phyloP scores from a whole-genome alignment of 2,888 invertebrate species.

The Ditula angustiorana region DNA sequence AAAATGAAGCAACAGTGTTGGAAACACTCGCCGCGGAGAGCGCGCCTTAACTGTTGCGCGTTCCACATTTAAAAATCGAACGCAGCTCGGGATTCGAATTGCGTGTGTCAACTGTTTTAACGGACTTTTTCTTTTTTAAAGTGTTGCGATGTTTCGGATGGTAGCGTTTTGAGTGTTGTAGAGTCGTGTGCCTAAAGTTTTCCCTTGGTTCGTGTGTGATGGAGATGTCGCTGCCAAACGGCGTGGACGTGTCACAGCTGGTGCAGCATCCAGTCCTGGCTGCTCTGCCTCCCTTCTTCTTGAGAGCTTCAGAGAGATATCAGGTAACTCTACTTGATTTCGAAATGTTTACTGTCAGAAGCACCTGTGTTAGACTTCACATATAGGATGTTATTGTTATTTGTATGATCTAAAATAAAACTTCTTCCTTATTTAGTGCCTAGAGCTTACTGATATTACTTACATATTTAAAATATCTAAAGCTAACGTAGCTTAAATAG shows the following conservation, averaged over 20 bases:
- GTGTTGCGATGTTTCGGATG: constrained; percentile 46
- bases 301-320: constrained; percentile 95
- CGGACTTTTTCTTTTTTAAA: constrained; percentile 32
- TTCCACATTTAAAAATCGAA: constrained; percentile 37
- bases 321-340: constrained; percentile 80
- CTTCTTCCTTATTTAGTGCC: too few relatives aligned
- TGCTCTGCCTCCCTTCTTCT: constrained; percentile 94
- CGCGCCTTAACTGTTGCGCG: constrained; percentile 63
- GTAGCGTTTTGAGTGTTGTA: constrained; percentile 42
- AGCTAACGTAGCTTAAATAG: too few relatives aligned
- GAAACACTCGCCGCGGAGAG: constrained; percentile 64
- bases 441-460: too few relatives aligned
- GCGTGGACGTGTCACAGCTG: constrained; percentile 94
- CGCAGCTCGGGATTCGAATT: constrained; percentile 40
- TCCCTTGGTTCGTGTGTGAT: constrained; percentile 51
- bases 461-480: too few relatives aligned
- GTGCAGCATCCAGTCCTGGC: constrained; percentile 95
- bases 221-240: constrained; percentile 93
- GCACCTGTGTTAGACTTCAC: not conserved
- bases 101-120: constrained; percentile 36
- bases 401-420: too few relatives aligned
- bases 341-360: not conserved
- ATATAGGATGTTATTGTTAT: too few relatives aligned
- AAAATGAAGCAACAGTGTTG: constrained; percentile 82
- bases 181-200: constrained; percentile 45